phyloP scores from a whole-genome alignment of 2,888 invertebrate species.

The Apodemia duryi region DNA sequence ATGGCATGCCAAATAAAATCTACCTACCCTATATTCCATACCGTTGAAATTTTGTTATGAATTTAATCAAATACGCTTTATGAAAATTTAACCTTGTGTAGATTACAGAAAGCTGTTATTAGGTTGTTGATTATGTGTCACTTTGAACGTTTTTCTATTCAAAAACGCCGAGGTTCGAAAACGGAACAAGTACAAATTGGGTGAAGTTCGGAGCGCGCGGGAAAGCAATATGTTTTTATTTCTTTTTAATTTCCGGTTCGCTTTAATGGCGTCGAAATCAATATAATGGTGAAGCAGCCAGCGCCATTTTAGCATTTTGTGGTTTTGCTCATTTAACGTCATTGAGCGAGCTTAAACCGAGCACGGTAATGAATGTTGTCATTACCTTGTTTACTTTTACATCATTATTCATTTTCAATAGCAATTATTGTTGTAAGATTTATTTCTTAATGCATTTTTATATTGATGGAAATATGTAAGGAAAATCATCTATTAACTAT shows the following conservation, averaged over 20 bases:
- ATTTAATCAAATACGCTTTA: conserved; percentile 30
- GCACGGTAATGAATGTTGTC: conserved; percentile 53
- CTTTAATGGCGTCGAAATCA: conserved; percentile 78
- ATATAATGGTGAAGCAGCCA: conserved; percentile 71
- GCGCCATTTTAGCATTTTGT: conserved; percentile 71
- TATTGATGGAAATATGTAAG: not conserved
- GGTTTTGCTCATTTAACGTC: conserved; percentile 73
- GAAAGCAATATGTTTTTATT: conserved; percentile 78
- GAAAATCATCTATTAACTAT: too few species aligned
- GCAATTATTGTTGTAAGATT: conserved; percentile 17
- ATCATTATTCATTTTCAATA: conserved; percentile 36
- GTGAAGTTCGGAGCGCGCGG: conserved; percentile 71
- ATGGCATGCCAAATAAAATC: conserved; percentile 76
- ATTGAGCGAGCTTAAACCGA: conserved; percentile 52
- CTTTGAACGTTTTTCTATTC: conserved; percentile 42
- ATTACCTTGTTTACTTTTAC: conserved; percentile 43
- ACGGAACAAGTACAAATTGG: conserved; percentile 73
- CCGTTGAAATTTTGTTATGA: conserved; percentile 40
- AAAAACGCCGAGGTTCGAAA: conserved; percentile 59
- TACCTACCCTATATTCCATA: conserved; percentile 65
- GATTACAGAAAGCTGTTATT: conserved; percentile 27
- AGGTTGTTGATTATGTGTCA: conserved; percentile 21
- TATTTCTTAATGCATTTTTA: conserved; percentile 16
- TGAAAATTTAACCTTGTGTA: conserved; percentile 24
- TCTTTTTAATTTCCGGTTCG: conserved; percentile 78